Evolutionary conservation across 2,888 invertebrate genomes (phyloP).

Genomic region (Himalopsyche japonica): DNA sequence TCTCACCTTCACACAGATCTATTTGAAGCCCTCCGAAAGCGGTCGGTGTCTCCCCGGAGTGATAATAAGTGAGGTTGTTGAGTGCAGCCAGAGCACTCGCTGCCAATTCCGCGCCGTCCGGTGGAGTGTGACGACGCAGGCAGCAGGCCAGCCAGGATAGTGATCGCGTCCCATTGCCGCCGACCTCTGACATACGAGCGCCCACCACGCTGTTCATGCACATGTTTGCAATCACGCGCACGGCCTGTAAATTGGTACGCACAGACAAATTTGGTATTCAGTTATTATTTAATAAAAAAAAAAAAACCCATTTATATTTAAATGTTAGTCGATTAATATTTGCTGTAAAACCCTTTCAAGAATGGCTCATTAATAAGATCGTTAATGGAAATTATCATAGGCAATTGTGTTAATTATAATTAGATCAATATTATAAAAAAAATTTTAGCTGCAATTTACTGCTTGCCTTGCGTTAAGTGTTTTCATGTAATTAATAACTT

Average conservation of each 20-base stretch:
- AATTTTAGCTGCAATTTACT: no score
- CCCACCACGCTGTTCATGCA: slow-evolving; percentile 80
- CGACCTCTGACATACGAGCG: slow-evolving; percentile 64
- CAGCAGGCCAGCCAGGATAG: slow-evolving; percentile 48
- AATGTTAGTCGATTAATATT: no score
- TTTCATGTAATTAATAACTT: no score
- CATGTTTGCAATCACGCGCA: slow-evolving; percentile 84
- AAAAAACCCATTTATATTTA: no score
- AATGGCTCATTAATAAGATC: no score
- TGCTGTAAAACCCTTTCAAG: no score
- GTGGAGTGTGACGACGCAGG: slow-evolving; percentile 41
- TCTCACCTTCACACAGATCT: slow-evolving; percentile 55
- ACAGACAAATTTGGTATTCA: not conserved
- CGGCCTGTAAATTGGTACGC: slow-evolving; percentile 55
- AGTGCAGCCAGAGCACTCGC: slow-evolving; percentile 79
- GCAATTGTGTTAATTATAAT: no score
- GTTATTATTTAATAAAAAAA: no score
- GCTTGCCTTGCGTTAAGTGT: no score
- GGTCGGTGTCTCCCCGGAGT: slow-evolving; percentile 52
- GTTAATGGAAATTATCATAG: no score
- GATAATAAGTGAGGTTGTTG: slow-evolving; percentile 83
- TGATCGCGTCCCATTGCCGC: slow-evolving; percentile 55
- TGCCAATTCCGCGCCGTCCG: slow-evolving; percentile 60
- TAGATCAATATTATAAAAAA: no score
- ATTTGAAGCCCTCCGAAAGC: slow-evolving; percentile 55